Conservation (phyloP, 2,113 vertebrate species). For the Ursus arctos region DNA sequence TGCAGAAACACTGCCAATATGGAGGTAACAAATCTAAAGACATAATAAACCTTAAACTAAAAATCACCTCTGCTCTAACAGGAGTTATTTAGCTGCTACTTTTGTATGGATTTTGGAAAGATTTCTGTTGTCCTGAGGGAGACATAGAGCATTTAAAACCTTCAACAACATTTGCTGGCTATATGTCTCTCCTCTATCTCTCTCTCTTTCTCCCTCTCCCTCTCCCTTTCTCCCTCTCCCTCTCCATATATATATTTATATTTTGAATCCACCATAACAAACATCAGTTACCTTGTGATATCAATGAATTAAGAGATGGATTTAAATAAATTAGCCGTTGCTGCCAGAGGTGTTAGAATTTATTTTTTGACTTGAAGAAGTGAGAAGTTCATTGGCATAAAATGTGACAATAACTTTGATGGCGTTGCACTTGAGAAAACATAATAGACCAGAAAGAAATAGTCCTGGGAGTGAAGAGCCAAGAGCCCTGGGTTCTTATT, state of each 20-base stretch:
- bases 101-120: conserved; percentile 40
- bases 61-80: background rate
- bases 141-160: background rate
- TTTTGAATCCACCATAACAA: conserved; percentile 39
- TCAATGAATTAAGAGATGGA: background rate
- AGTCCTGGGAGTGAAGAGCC: background rate
- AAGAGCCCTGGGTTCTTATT: background rate
- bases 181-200: background rate
- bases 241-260: background rate
- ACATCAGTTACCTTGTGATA: background rate
- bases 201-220: background rate
- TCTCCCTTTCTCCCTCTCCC: background rate
- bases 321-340: conserved; percentile 17
- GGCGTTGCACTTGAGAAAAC: background rate
- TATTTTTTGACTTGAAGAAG: conserved; percentile 11
- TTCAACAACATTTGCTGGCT: background rate
- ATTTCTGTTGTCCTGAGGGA: background rate
- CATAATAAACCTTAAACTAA: conserved; percentile 29
- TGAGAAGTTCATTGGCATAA: conserved; percentile 6
- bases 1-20: conserved; percentile 23
- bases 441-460: background rate
- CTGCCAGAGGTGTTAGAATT: background rate
- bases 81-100: background rate
- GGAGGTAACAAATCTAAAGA: conserved; percentile 59
- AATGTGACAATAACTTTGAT: background rate